Evolutionary conservation across 2,888 invertebrate species (phyloP), one percentile per base, ranked within the genome.

Genomic region (Melolontha melolontha): DNA sequence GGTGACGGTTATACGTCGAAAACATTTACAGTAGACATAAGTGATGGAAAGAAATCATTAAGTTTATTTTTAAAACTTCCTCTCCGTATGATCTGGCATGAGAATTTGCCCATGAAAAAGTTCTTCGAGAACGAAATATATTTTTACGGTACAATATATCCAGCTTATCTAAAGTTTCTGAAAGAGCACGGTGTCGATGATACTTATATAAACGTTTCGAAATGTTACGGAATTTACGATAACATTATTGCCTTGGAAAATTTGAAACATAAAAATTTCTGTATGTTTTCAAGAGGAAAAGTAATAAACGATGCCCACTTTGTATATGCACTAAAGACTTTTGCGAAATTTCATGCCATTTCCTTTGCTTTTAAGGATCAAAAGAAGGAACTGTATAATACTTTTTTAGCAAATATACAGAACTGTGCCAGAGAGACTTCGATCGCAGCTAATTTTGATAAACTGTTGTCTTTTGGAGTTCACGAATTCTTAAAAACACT

Each of bases 201-300:
- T 49, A 55, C 55, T 40, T 68, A 64, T 29, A 55, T 39, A 17
- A 64, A 57, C 8, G 68, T 50, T 8, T 50, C 68, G 1, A 57
- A 65, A 41, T 55, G 54, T 57, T 68, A 55, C 14, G 54, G 74
- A 4, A 39, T 68, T 2, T 76, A 75, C 0, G 74, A 42, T 5
- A 52, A 67, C 27, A 50, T 51, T 12, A 34, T 84, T 0, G 75
- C 84, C 0, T 66, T 84, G 50, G 84, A 84, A 67, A 79, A 85
- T 71, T 74, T 85, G 22, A 66, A 73, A 1, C 72, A 65, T 0
- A 68, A 71, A 22, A 84, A 84, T 0, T 85, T 78, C 59, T 70
- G 55, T 0, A 65, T 77, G 0, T 81, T 78, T 29, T 77, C 83
- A 41, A 78, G 84, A 62, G 75, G 82, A 12, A n/a, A 11, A 14